Conservation (phyloP, 2,797 vertebrate genomes). For the Cirrhinus molitorella region DNA sequence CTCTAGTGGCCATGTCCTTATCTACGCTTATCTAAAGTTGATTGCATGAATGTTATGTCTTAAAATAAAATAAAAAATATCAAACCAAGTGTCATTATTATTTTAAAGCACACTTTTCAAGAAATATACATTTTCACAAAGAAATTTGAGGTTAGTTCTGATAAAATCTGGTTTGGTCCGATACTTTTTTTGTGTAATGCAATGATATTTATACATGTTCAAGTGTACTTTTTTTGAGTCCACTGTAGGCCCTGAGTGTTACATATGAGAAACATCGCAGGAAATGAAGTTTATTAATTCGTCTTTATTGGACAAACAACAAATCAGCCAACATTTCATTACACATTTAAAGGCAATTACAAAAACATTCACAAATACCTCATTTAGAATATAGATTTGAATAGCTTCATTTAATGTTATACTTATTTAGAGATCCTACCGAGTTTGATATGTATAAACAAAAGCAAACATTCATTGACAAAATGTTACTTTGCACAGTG, state of each 20-base stretch:
- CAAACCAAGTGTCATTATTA: neutral
- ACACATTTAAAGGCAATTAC: slow-evolving; percentile 6
- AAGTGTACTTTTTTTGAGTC: neutral
- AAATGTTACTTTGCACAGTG: neutral
- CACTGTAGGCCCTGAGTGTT: neutral
- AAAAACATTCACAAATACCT: neutral
- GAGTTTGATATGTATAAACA: neutral
- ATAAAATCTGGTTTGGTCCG: neutral
- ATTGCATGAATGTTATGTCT: too few species aligned
- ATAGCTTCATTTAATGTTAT: neutral
- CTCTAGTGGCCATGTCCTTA: slow-evolving; percentile 12
- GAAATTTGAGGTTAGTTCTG: neutral
- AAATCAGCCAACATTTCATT: neutral
- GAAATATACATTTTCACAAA: too few species aligned
- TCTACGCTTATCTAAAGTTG: neutral
- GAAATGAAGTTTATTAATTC: neutral
- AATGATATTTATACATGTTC: neutral
- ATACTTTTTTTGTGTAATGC: neutral
- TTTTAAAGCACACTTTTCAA: neutral
- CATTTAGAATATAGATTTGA: neutral
- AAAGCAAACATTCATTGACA: slow-evolving; percentile 2
- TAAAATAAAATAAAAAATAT: neutral
- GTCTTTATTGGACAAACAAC: neutral
- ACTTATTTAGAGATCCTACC: neutral
- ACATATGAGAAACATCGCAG: neutral